These are phyloP conservation scores for Sinonovacula constricta DNA, from an alignment of 1,140 invertebrate genomes.

Conservation along the genomic window DNA sequence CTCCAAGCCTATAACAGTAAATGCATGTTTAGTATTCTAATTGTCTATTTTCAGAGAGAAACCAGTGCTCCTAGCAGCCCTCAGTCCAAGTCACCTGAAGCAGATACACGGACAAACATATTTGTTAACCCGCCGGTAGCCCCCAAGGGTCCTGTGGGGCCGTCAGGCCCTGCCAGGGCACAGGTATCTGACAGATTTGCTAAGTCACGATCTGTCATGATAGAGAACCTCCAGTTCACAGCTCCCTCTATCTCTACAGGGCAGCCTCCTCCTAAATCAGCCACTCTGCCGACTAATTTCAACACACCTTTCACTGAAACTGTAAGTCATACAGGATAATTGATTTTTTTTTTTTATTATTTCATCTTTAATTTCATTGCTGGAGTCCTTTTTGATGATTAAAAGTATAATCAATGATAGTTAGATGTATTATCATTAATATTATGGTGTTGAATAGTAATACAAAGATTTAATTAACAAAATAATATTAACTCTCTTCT, in stretches of 20 bases:
- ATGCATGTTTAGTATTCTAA: not conserved
- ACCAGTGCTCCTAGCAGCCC: slow-evolving; percentile 16
- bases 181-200: slow-evolving; percentile 45
- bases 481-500: no score
- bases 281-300: slow-evolving; percentile 42
- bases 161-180: not conserved
- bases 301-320: not conserved
- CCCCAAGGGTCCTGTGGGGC: not conserved
- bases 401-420: no score
- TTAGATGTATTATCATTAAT: no score
- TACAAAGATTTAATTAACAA: no score
- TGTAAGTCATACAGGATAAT: no score
- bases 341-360: no score
- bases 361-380: no score
- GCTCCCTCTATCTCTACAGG: slow-evolving; percentile 12
- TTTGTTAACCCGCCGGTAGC: not conserved
- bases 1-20: not conserved
- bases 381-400: no score
- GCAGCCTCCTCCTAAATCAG: slow-evolving; percentile 47
- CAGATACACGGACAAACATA: not conserved
- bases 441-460: no score
- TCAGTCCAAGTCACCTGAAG: slow-evolving; percentile 24
- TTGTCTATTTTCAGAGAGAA: slow-evolving; percentile 18
- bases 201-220: slow-evolving; percentile 43
- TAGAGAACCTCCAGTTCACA: slow-evolving; percentile 33